phyloP scores from a whole-genome alignment of 2,888 invertebrate genomes.

The Cerastoderma edule region DNA sequence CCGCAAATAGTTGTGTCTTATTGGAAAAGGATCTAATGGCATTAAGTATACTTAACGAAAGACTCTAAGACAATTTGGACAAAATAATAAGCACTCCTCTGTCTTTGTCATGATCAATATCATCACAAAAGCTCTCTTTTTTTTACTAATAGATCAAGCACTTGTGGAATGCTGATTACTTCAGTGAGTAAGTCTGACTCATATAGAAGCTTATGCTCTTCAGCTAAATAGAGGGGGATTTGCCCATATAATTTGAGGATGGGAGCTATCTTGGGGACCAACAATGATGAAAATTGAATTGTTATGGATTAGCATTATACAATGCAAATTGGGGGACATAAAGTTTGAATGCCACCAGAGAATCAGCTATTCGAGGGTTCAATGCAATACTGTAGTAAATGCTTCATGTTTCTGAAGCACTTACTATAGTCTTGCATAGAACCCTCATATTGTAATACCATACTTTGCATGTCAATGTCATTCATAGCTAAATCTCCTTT shows the following conservation, averaged over 20 bases:
- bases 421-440: too few species aligned
- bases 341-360: background rate
- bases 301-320: conserved; percentile 2
- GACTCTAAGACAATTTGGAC: conserved; percentile 26
- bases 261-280: background rate
- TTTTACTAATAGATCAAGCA: conserved; percentile 37
- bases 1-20: too few species aligned
- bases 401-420: too few species aligned
- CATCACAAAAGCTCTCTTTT: conserved; percentile 10
- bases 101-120: conserved; percentile 25
- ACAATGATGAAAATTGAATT: conserved; percentile 12
- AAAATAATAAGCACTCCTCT: conserved; percentile 20
- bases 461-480: background rate
- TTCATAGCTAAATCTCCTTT: background rate
- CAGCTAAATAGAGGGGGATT: conserved; percentile 10
- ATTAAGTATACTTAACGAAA: conserved; percentile 20
- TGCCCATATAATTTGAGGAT: background rate
- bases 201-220: conserved; percentile 36
- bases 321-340: background rate
- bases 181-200: conserved; percentile 50
- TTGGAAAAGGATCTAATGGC: too few species aligned
- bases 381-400: too few species aligned
- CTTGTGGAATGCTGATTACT: conserved; percentile 57
- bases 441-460: too few species aligned
- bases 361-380: too few species aligned